These are phyloP conservation scores for Caenorhabditis drosophilae DNA, from an alignment of 2,888 invertebrate genomes.

Conservation along the genomic window DNA sequence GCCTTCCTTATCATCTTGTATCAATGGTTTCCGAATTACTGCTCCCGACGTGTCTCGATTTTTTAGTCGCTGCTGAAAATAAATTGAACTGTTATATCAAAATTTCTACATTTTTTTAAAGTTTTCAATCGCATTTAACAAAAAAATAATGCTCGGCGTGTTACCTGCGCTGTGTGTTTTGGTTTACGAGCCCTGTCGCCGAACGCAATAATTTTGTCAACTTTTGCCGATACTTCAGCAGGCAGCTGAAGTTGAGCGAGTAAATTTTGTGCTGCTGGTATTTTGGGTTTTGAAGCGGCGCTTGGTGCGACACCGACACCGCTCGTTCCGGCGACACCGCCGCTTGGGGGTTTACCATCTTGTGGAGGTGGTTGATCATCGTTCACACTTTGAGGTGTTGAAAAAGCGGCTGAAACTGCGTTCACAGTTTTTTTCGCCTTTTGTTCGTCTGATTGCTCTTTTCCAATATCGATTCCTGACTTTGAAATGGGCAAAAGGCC, in stretches of 20 bases:
- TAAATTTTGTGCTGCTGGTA: slow-evolving; percentile 41
- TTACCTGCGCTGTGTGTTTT: slow-evolving; percentile 31
- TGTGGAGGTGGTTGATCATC: slow-evolving; percentile 1
- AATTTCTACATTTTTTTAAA: not conserved
- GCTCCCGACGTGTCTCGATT: not conserved
- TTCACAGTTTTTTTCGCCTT: slow-evolving; percentile 67
- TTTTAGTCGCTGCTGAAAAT: slow-evolving; percentile 4
- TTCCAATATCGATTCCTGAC: slow-evolving; percentile 50
- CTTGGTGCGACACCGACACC: not conserved
- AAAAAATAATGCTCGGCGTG: not conserved
- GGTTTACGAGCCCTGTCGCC: slow-evolving; percentile 42
- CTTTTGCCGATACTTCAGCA: slow-evolving; percentile 63
- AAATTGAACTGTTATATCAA: not conserved
- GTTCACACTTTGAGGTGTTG: slow-evolving; percentile 19
- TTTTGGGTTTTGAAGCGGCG: slow-evolving; percentile 25
- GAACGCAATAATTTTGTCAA: slow-evolving; percentile 63
- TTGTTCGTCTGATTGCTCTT: slow-evolving; percentile 58
- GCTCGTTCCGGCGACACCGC: not conserved
- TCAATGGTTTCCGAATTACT: slow-evolving; percentile 78
- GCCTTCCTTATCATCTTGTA: slow-evolving; percentile 99
- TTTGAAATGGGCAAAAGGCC: slow-evolving; percentile 29
- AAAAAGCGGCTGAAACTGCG: slow-evolving; percentile 66
- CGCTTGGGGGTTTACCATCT: not conserved
- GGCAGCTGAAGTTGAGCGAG: slow-evolving; percentile 64
- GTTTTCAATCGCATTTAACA: slow-evolving; percentile 62